Evolutionary conservation across 2,888 invertebrate species (phyloP), one percentile per base, ranked within the genome.

Genomic region (Dryococelus australis): DNA sequence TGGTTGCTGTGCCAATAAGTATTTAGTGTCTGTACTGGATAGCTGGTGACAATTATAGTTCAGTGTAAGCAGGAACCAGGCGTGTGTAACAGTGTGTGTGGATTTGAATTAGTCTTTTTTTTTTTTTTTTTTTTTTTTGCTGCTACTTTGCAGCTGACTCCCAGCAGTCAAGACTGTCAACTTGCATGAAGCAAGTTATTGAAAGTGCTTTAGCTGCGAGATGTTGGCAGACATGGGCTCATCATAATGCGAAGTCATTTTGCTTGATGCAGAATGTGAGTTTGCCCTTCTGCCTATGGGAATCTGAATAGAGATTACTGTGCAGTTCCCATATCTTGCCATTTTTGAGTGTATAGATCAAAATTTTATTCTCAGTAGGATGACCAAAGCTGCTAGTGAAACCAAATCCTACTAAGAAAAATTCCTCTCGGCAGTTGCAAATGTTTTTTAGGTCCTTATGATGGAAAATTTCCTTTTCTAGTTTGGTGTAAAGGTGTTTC

Each of bases 101-200:
- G n/a, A 35, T 51, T 51, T 12, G 51, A 51, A 51, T 12, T 20
- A 20, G 20, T 20, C 4, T 51, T 51, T 3, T 35, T 35, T 16
- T 51, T 20, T 16, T 51, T 12, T 51, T 51, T 3, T 35, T 35
- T 16, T 51, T 20, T 16, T 51, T 12, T 51, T 20, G 51, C 51
- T 51, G 51, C 51, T 51, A 16, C 51, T 51, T 20, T 12, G 20
- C 51, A 12, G 51, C 51, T 51, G 51, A 35, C 35, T 35, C 35
- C 4, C 10, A 47, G 47, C n/a, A n/a, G 10, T 65, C 24, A n/a
- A 65, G 65, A 65, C 65, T 65, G 20, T 65, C n/a, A n/a, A 16
- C 65, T 65, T 65, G 65, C 65, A 65, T 65, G 65, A 65, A 65
- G 65, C 65, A 65, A 65, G 65, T 65, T 65, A 20, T n/a, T 65